Conservation (phyloP, 2,888 invertebrate genomes). For the Folsomia candida region DNA sequence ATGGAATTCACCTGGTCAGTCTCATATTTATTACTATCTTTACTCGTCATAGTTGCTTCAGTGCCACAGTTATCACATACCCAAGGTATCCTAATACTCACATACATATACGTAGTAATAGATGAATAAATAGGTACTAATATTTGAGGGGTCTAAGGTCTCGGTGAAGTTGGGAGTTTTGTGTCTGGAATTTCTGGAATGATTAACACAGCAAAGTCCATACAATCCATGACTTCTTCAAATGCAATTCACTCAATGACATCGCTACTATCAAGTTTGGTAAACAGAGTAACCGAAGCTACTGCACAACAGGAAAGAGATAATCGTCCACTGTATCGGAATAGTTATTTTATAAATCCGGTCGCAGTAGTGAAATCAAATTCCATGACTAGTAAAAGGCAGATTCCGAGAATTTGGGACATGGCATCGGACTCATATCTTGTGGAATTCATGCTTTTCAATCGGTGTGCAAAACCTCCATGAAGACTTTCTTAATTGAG, state of each 20-base stretch:
- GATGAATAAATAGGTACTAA: no score
- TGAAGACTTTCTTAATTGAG: background rate
- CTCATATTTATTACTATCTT: no score
- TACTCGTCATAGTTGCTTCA: no score
- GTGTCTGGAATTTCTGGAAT: background rate
- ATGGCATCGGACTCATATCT: constrained; percentile 30
- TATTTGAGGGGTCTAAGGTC: no score
- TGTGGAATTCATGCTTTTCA: constrained; percentile 29
- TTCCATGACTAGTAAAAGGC: constrained; percentile 14
- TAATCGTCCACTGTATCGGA: constrained; percentile 27
- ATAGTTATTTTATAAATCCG: constrained; percentile 26
- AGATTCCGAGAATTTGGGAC: constrained; percentile 30
- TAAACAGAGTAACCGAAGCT: constrained; percentile 9
- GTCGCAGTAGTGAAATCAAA: constrained; percentile 19
- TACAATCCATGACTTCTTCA: background rate
- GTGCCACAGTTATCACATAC: no score
- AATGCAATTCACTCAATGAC: background rate
- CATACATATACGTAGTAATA: no score
- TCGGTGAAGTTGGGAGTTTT: background rate
- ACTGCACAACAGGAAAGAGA: constrained; percentile 3
- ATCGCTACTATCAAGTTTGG: background rate
- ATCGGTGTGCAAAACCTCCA: constrained; percentile 19
- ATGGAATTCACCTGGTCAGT: no score
- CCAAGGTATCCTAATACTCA: no score
- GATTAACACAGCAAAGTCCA: background rate